These are phyloP conservation scores for Phalloptychus januarius DNA, from an alignment of 2,797 vertebrate genomes.

Conservation along the genomic window DNA sequence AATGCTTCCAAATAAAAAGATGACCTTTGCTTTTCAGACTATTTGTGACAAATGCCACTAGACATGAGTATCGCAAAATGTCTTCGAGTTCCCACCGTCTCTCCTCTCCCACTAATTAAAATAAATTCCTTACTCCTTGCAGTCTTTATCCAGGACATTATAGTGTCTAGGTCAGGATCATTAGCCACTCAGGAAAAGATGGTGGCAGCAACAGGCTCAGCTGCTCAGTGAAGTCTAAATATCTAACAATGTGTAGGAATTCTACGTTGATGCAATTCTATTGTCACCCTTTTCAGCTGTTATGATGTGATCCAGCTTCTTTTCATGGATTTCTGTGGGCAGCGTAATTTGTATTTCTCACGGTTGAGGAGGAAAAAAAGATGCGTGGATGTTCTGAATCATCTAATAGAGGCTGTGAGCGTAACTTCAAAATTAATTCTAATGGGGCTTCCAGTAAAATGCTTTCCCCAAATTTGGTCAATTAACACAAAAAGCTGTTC, in stretches of 20 bases:
- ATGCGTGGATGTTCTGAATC: slow-evolving; percentile 62
- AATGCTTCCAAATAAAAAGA: slow-evolving; percentile 23
- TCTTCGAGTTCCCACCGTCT: slow-evolving; percentile 60
- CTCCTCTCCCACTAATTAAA: slow-evolving; percentile 49
- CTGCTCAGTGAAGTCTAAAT: slow-evolving; percentile 65
- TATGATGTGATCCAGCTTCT: slow-evolving; percentile 70
- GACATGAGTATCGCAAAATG: slow-evolving; percentile 24
- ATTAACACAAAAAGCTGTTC: slow-evolving; percentile 29
- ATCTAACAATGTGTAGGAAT: slow-evolving; percentile 74
- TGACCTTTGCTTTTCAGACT: slow-evolving; percentile 21
- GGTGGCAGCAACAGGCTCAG: slow-evolving; percentile 39
- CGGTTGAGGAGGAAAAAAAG: slow-evolving; percentile 51
- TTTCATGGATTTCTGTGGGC: slow-evolving; percentile 74
- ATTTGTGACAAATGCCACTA: slow-evolving; percentile 24
- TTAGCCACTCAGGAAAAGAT: slow-evolving; percentile 48
- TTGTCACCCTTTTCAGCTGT: slow-evolving; percentile 72
- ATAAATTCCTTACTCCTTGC: slow-evolving; percentile 63
- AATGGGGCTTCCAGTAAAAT: slow-evolving; percentile 34
- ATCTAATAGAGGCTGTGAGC: slow-evolving; percentile 68
- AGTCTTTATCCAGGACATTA: slow-evolving; percentile 71
- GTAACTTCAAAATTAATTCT: slow-evolving; percentile 59
- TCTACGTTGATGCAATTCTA: slow-evolving; percentile 71
- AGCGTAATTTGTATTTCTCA: slow-evolving; percentile 78
- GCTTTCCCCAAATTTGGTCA: slow-evolving; percentile 54
- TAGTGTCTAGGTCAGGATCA: slow-evolving; percentile 56